A percentile compares a stretch with the other conserved stretches of the same genome.
phyloP scores from a whole-genome alignment of 2,888 invertebrate species.

The Meliscaeva auricollis region DNA sequence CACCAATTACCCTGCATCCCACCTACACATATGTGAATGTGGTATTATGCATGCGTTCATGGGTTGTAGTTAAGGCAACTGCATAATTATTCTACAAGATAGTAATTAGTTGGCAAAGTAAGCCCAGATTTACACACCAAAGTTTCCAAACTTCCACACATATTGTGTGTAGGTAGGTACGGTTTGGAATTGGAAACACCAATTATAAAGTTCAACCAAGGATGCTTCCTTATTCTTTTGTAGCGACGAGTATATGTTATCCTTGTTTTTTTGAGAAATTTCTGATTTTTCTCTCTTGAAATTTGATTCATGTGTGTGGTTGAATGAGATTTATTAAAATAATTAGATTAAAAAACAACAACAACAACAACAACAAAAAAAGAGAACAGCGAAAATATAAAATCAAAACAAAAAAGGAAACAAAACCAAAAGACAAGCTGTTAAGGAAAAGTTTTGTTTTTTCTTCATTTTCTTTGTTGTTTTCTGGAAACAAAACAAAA shows the following conservation, averaged over 20 bases:
- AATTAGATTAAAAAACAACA: constrained; percentile 1
- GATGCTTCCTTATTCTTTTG: background rate
- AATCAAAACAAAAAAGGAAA: background rate
- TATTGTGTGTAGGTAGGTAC: background rate
- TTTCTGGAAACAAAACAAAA: too few relatives aligned
- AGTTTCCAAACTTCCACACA: constrained; percentile 16
- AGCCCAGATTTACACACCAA: constrained; percentile 15
- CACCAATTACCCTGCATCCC: constrained; percentile 11
- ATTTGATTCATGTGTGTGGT: background rate
- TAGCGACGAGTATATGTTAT: too few relatives aligned
- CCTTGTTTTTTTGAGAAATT: background rate
- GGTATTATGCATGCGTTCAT: background rate
- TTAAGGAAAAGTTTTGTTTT: too few relatives aligned
- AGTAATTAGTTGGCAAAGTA: constrained; percentile 26
- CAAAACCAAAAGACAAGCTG: too few relatives aligned
- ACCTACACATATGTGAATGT: too few relatives aligned
- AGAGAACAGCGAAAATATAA: background rate
- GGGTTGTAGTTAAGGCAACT: background rate
- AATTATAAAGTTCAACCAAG: constrained; percentile 45
- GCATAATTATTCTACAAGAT: constrained; percentile 28
- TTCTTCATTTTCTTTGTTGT: too few relatives aligned
- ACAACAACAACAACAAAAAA: background rate
- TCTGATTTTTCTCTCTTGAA: background rate
- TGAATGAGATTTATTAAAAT: constrained; percentile 11
- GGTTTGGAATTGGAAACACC: constrained; percentile 23